Conservation (phyloP, 1,140 invertebrate species). For the Apocrypta bakeri region DNA sequence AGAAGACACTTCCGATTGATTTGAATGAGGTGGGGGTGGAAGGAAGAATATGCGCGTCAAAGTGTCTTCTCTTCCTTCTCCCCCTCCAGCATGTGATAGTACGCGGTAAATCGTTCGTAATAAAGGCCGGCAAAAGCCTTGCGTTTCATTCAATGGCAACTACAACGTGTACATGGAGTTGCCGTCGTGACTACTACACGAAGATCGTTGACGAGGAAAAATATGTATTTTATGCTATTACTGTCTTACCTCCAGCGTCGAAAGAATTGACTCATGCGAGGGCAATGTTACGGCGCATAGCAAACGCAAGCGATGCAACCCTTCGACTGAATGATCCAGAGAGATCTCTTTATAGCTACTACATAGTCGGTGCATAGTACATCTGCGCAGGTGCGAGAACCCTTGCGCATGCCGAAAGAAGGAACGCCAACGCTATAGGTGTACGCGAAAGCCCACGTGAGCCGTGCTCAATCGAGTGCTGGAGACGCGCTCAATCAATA, state of each 20-base stretch:
- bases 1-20: background rate
- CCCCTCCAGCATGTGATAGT: background rate
- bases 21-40: too few relatives aligned
- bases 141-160: too few relatives aligned
- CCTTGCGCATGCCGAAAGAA: background rate
- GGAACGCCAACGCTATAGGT: background rate
- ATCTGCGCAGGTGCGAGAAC: background rate
- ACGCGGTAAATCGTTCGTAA: background rate
- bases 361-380: background rate
- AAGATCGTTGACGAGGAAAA: too few relatives aligned
- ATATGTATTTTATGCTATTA: too few relatives aligned
- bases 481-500: slow-evolving; percentile 1
- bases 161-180: too few relatives aligned
- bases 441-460: background rate
- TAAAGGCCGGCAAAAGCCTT: background rate
- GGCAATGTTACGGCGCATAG: background rate
- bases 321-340: background rate
- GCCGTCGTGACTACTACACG: too few relatives aligned
- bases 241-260: background rate
- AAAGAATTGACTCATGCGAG: background rate
- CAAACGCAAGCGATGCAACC: background rate
- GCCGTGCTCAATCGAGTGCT: background rate
- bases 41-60: background rate
- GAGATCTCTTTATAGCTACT: background rate
- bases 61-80: background rate